Evolutionary conservation across 2,888 invertebrate genomes (phyloP), one percentile per base, ranked within the genome.

Genomic region (Apodemia mormo): DNA sequence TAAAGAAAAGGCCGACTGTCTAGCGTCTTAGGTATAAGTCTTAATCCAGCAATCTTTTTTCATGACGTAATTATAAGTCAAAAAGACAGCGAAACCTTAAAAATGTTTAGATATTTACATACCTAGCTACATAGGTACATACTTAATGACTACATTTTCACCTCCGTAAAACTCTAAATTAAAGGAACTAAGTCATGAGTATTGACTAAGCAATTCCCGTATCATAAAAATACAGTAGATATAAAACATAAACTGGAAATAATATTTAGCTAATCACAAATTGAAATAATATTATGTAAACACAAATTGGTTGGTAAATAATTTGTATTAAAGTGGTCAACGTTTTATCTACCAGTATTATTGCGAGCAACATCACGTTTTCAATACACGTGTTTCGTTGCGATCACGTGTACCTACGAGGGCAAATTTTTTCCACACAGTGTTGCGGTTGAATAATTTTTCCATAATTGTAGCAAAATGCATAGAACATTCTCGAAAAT

Each of bases 301-400:
- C 6, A 52, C 7, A 52, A 52, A 52, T 22, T 52, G 52, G 52
- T n/a, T n/a, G 52, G n/a, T n/a, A 22, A n/a, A 52, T 52, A 52
- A 52, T 22, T 52, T 52, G 52, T 4, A n/a, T n/a, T 52, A 49
- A 52, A 49, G 52, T 52, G 52, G 52, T n/a, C 52, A n/a, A 5
- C 52, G 52, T n/a, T 14, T 52, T 52, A 52, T 52, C 52, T 52
- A 52, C 22, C 22, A 22, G 22, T 52, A 8, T 2, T 22, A 22
- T 54, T 54, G 52, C 52, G 22, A 54, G 14, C 52, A 54, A 54
- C 72, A 75, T 84, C 88, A 87, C 88, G 87, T 87, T 86, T 79
- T 65, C 49, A 37, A 54, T 49, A 82, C 87, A 88, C 86, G 89
- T 88, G 89, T 85, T 73, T 14, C 65, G 49, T 45, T 37, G 33